Evolutionary conservation across 2,797 vertebrate genomes (phyloP), one percentile per base, ranked within the genome.

Genomic region (Macropus fuliginosus): DNA sequence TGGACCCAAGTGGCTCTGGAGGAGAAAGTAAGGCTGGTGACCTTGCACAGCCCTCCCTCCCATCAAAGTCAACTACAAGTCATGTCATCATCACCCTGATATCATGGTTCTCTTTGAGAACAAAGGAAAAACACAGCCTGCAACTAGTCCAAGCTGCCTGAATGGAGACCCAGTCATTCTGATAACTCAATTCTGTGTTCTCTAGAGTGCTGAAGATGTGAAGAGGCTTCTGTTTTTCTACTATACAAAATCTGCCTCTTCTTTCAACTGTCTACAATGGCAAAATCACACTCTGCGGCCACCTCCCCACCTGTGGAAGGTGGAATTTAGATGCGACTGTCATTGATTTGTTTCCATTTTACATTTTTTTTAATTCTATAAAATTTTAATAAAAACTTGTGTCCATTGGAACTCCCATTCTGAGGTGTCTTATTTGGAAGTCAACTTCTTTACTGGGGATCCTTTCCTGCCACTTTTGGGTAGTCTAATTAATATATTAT

Each of bases 201-300:
- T 74, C 5, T 40, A 74, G 34, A 74, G n/a, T n/a, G 62, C 34
- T 74, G 34, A 74, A n/a, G 62, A 21, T 34, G 16, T 66, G 4
- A 74, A 74, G 34, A 74, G 31, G 31, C 13, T 34, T 66, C 59
- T 5, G 12, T 66, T 66, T 4, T 66, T 66, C 59, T 40, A 40
- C 34, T 14, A 74, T 16, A 74, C 31, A 74, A 74, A 74, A 74
- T 6, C 34, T 21, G 34, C 34, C 31, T 66, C 62, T 74, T 40
- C 59, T 62, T 62, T 62, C 59, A 16, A 14, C 12, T 34, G 1
- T 31, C 34, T 34, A 62, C 10, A 62, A 62, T 62, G 59, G 4
- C 13, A n/a, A 1, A 40, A n/a, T 40, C 16, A 6, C 5, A 6
- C 2, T 1, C 34, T 62, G 14, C 16, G 2, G 5, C 5, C 57